Conservation (phyloP, 92 coral and sea anemone species). For the Anthopleura xanthogrammica region DNA sequence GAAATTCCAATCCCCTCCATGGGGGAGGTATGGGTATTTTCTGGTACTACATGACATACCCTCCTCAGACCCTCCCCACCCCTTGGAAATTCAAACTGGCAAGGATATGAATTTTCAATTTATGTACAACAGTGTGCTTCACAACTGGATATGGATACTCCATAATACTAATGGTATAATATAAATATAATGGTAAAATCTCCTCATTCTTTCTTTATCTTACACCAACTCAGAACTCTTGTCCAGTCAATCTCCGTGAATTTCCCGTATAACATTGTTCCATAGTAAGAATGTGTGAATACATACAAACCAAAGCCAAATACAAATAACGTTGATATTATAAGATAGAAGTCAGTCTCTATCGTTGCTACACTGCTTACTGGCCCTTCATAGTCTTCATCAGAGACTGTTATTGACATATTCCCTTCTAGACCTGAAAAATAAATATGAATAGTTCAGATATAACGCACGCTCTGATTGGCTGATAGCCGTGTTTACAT, state of each 20-base stretch:
- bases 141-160: background rate
- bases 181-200: no score
- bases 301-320: constrained; percentile 52
- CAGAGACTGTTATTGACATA: constrained; percentile 53
- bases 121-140: no score
- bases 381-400: constrained; percentile 79
- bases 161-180: background rate
- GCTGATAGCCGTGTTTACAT: no score
- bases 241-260: constrained; percentile 48
- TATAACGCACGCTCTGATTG: no score
- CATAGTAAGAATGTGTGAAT: constrained; percentile 64
- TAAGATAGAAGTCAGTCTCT: constrained; percentile 65
- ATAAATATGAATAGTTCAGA: background rate
- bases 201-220: constrained; percentile 39
- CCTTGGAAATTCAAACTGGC: no score
- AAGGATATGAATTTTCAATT: no score
- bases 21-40: no score
- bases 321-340: constrained; percentile 62
- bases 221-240: constrained; percentile 41
- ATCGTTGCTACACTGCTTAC: constrained; percentile 58
- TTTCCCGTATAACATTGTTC: constrained; percentile 42
- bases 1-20: no score
- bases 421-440: constrained; percentile 78
- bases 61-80: no score
- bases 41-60: no score